Conservation (phyloP, 2,113 vertebrate genomes). For the Hyla sarda region DNA sequence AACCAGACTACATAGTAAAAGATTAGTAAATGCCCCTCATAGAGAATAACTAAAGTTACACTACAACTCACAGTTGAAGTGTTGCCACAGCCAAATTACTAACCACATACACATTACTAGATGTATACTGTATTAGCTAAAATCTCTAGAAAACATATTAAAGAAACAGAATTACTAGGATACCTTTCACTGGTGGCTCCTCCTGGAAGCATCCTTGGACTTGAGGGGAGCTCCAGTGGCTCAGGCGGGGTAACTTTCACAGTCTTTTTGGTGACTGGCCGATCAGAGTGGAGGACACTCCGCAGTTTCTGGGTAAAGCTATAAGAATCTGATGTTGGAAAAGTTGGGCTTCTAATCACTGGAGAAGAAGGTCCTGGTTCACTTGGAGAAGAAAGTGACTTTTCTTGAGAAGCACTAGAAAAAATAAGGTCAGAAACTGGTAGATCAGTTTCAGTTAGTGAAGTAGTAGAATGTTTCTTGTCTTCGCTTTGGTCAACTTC, state of each 20-base stretch:
- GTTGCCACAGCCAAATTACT: neutral
- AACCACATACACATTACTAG: neutral
- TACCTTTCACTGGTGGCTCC: constrained; percentile 47
- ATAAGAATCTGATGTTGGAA: constrained; percentile 42
- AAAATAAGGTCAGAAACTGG: too few relatives aligned
- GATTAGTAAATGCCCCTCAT: too few relatives aligned
- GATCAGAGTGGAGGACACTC: constrained; percentile 52
- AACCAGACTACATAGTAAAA: too few relatives aligned
- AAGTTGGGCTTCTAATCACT: constrained; percentile 38
- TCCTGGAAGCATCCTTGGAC: neutral
- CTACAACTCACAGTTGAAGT: neutral
- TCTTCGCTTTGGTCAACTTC: neutral
- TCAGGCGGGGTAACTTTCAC: constrained; percentile 24
- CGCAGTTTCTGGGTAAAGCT: constrained; percentile 54
- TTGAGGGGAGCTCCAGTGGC: constrained; percentile 28
- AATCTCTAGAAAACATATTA: neutral
- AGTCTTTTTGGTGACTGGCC: constrained; percentile 19
- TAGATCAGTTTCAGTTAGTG: neutral
- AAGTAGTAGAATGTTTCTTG: neutral
- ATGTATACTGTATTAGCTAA: neutral
- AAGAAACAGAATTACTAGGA: neutral
- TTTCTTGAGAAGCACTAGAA: neutral
- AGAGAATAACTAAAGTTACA: too few relatives aligned
- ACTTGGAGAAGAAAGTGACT: neutral
- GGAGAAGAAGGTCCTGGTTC: neutral